Base-by-base conservation (phyloP, 2,888 invertebrate species). In the Rhorus exstirpatorius region DNA sequence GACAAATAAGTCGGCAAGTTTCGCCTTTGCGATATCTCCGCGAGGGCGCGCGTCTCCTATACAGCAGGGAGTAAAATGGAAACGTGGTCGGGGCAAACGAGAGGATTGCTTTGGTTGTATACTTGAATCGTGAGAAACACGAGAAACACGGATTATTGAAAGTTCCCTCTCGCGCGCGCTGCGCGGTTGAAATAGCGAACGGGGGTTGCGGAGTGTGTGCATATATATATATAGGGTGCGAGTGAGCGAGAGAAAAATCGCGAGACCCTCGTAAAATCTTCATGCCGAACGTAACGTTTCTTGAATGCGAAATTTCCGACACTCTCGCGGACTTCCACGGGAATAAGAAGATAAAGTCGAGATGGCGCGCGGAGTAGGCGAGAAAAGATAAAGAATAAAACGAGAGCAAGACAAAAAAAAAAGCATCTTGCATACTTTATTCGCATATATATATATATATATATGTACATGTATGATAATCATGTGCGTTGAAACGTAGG, bases 231-330 rank as follows among this genome's bases (percentile, higher is more conserved):
- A 17, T 19, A 12, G 41, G 41, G 70, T 8, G 67, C 61, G 53
- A 61, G 68, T 19, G 38, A 21, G 10, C 21, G 19, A 26, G 53
- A 35, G 60, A 8, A 14, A 49, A 61, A 41, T 35, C 24, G 46
- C 24, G 74, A 67, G 67, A 74, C 46, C 60, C 71, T 79, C 79
- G 79, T 77, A 79, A 84, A 82, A 84, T 84, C 70, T 79, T 44
- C 81, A 82, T 79, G 71, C 70, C 68, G 68, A 77, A 82, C 67
- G 63, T 61, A 82, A 68, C 65, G 67, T 63, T 49, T 12, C n/a
- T 55, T 46, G 71, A 84, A 84, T 84, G 71, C 81, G 55, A 79
- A 82, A 79, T 81, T 77, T 77, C 44, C 71, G 31, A 17, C 44
- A 71, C 58, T 31, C 51, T 72, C 60, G 17, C 10, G 19, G 26